A percentile compares a stretch with the other conserved stretches of the same genome.
Evolutionary conservation across 2,113 vertebrate species (phyloP).

Genomic region (Leptodactylus fuscus): DNA sequence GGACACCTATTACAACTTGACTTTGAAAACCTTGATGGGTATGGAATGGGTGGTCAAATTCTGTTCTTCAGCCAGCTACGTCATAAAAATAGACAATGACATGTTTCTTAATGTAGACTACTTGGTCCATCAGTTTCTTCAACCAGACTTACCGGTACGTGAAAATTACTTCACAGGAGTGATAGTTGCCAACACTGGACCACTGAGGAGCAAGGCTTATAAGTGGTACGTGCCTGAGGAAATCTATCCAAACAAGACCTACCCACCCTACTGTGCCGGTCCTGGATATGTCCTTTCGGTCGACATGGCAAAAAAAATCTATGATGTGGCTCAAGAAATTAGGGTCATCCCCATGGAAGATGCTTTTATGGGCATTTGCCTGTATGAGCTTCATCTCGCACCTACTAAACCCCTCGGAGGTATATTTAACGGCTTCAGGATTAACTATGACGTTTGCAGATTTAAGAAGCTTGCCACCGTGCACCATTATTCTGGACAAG

Average conservation of each 20-base stretch:
- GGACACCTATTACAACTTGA: slow-evolving; percentile 59
- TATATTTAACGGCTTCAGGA: slow-evolving; percentile 49
- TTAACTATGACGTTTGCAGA: slow-evolving; percentile 40
- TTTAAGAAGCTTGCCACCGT: slow-evolving; percentile 53
- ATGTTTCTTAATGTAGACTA: slow-evolving; percentile 60
- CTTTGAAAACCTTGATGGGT: slow-evolving; percentile 59
- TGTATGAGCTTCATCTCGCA: slow-evolving; percentile 29
- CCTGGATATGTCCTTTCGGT: slow-evolving; percentile 57
- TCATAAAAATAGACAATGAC: slow-evolving; percentile 58
- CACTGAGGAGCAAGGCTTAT: background rate
- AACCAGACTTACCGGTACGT: slow-evolving; percentile 23
- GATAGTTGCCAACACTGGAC: background rate
- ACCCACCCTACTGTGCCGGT: slow-evolving; percentile 61
- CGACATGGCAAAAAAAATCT: slow-evolving; percentile 59
- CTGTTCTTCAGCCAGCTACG: slow-evolving; percentile 47
- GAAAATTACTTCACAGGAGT: slow-evolving; percentile 57
- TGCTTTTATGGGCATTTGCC: slow-evolving; percentile 56
- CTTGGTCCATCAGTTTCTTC: slow-evolving; percentile 56
- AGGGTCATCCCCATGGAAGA: slow-evolving; percentile 59
- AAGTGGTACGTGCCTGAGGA: slow-evolving; percentile 59
- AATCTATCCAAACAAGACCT: slow-evolving; percentile 40
- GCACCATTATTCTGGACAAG: background rate
- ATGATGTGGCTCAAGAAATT: background rate
- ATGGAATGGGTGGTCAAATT: slow-evolving; percentile 53
- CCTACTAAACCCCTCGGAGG: background rate